Evolutionary conservation across 2,888 invertebrate genomes (phyloP), one percentile per base, ranked within the genome.

Genomic region (Lasiommata megera): DNA sequence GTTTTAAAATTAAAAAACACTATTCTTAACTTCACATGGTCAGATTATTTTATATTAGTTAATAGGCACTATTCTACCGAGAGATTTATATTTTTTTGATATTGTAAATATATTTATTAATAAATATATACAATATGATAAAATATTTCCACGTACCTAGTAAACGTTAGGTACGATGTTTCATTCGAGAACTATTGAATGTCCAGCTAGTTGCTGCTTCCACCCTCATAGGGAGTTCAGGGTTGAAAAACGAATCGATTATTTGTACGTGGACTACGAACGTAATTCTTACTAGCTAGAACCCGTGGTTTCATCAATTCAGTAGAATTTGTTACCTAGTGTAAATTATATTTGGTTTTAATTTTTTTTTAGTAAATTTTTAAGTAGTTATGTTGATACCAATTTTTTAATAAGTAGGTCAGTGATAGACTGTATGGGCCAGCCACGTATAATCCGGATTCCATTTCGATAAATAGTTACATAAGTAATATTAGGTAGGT

Each of bases 201-300:
- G 54, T 52, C 36, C 70, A 66, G 67, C 67, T 64, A 74, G 31
- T 68, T 66, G 65, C 67, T 64, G 74, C 72, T 76, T 73, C 71
- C 71, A 67, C 68, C 73, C 73, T 65, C 63, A 63, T 8, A 66
- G 14, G 62, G 72, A 75, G 80, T 85, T 88, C 88, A 88, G 81
- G 88, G 88, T 73, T 85, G 73, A 76, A 79, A 70, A 54, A 70
- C 67, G 74, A 83, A 88, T 88, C 86, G 88, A 87, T 88, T 75
- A 34, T 54, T 48, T 53, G 14, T 28, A 53, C 34, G 34, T 40
- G 16, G 36, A 54, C 40, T 46, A 51, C 28, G 51, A 40, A 29
- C 6, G 17, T 23, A 14, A 8, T 23, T 23, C 12, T 16, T 5
- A 28, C 12, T 9, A 23, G 12, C 14, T 18, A 2, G 7, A 14